phyloP scores from a whole-genome alignment of 2,888 invertebrate genomes.

The Drosophila affinis region DNA sequence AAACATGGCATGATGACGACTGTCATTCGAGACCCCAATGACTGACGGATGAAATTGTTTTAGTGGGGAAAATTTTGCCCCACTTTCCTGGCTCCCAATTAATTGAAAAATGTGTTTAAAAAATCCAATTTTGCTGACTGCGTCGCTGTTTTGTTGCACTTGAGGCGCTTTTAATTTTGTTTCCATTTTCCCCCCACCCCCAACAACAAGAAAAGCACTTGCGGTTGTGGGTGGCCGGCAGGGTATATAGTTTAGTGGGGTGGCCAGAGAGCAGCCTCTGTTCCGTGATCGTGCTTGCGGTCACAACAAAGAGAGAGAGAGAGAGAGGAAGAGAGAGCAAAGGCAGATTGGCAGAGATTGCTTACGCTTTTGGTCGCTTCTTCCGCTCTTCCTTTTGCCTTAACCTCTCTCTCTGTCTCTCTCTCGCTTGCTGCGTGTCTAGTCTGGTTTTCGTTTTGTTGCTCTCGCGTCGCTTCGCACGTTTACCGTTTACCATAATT shows the following conservation, averaged over 20 bases:
- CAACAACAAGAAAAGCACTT: not conserved
- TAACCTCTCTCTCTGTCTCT: not conserved
- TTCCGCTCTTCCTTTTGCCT: not conserved
- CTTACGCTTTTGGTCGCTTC: not conserved
- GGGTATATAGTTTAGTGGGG: not conserved
- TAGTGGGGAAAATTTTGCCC: too few species aligned
- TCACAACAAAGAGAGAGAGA: not conserved
- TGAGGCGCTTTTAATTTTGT: not conserved
- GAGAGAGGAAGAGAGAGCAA: not conserved
- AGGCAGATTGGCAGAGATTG: not conserved
- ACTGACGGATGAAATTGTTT: not conserved
- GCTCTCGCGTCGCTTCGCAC: not conserved
- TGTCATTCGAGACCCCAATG: not conserved
- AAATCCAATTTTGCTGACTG: not conserved
- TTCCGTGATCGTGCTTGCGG: not conserved
- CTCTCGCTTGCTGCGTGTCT: not conserved
- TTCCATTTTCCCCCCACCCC: constrained; percentile 4
- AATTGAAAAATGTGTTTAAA: not conserved
- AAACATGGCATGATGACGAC: too few species aligned
- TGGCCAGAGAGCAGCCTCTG: not conserved
- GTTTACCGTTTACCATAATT: constrained; percentile 56
- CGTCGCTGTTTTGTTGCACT: constrained; percentile 12
- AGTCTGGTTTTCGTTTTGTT: constrained; percentile 13
- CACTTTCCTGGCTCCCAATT: not conserved
- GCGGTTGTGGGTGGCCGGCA: constrained; percentile 17